These are phyloP conservation scores for Marcusenius ussheri DNA, from an alignment of 2,113 vertebrate genomes.

Conservation along the genomic window DNA sequence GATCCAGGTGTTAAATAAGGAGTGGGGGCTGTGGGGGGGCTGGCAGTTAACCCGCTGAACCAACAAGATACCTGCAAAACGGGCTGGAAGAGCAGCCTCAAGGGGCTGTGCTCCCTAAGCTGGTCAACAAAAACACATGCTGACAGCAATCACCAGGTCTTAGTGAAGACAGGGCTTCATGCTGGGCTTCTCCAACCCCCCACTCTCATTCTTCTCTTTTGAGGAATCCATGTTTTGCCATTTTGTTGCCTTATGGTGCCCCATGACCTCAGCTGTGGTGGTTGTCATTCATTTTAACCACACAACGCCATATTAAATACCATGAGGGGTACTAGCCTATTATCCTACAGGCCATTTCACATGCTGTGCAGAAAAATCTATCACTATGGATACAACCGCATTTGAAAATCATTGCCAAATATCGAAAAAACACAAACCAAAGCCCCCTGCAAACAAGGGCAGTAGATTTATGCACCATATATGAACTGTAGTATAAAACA, in stretches of 20 bases:
- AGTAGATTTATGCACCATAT: not conserved
- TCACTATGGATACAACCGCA: not conserved
- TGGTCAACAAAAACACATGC: not conserved
- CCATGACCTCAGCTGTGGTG: not conserved
- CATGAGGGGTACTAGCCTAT: not conserved
- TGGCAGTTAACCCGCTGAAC: not conserved
- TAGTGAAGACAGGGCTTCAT: not conserved
- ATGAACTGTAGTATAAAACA: not conserved
- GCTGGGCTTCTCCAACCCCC: not conserved
- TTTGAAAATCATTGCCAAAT: not conserved
- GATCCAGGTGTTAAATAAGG: not conserved
- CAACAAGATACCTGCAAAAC: not conserved
- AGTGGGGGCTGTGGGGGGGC: not conserved
- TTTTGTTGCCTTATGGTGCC: not conserved
- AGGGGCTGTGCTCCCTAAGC: not conserved
- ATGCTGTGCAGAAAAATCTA: not conserved
- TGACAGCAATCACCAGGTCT: not conserved
- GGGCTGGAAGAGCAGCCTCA: not conserved
- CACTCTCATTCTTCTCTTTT: not conserved
- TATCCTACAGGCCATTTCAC: not conserved
- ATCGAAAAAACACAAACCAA: not conserved
- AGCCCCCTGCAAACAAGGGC: not conserved
- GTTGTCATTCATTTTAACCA: not conserved
- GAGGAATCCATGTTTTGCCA: not conserved
- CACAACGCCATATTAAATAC: not conserved